A percentile compares a stretch with the other conserved stretches of the same genome.
Evolutionary conservation across 2,888 invertebrate species (phyloP).

Genomic region (Sabatieria punctata): DNA sequence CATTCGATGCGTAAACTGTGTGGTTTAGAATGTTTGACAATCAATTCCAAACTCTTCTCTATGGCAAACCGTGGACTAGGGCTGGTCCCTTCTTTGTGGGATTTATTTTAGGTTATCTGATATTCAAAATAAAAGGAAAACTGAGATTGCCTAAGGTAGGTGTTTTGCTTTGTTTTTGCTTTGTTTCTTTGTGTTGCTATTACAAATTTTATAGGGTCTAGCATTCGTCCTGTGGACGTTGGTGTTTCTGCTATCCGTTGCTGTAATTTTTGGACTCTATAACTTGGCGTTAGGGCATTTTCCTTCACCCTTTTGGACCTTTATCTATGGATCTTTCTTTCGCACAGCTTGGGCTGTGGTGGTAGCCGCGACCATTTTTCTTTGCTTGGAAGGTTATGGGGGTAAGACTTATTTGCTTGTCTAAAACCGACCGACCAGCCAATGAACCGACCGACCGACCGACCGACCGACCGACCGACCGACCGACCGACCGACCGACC

Average conservation of each 20-base stretch:
- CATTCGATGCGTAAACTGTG: too few species aligned
- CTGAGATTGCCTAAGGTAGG: background rate
- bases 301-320: background rate
- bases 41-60: too few species aligned
- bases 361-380: constrained; percentile 2
- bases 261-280: background rate
- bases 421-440: too few species aligned
- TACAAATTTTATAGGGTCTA: too few species aligned
- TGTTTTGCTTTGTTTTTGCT: too few species aligned
- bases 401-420: too few species aligned
- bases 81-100: constrained; percentile 6
- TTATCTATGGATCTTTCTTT: constrained; percentile 1
- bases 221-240: background rate
- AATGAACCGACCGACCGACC: too few species aligned
- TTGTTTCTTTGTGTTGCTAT: background rate
- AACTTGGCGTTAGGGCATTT: background rate
- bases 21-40: too few species aligned
- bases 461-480: too few species aligned
- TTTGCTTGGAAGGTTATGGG: constrained; percentile 7
- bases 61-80: constrained; percentile 2
- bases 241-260: too few species aligned
- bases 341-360: constrained; percentile 7
- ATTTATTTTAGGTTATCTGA: background rate
- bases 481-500: too few species aligned
- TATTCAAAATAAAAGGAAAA: background rate